Evolutionary conservation across 2,113 vertebrate genomes (phyloP).

Genomic region (Ginglymostoma cirratum): DNA sequence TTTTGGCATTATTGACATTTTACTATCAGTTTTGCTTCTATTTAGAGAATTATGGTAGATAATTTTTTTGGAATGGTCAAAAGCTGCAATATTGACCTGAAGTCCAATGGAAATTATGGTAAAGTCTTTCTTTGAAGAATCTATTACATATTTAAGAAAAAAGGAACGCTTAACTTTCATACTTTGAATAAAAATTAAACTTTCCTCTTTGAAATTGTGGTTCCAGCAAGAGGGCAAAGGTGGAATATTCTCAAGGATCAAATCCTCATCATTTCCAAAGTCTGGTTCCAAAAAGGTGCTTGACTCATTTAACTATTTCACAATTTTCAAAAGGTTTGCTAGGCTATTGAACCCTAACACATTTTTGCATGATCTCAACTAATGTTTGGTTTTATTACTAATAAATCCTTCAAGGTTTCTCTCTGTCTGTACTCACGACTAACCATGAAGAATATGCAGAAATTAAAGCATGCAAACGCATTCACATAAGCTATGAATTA

Average conservation of each 20-base stretch:
- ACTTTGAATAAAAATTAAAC: slow-evolving; percentile 41
- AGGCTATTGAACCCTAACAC: slow-evolving; percentile 26
- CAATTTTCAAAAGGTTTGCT: slow-evolving; percentile 17
- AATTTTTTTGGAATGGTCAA: background rate
- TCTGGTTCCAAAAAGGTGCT: slow-evolving; percentile 78
- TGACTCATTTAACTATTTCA: slow-evolving; percentile 39
- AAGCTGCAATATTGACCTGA: background rate
- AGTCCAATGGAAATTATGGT: background rate
- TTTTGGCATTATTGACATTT: background rate
- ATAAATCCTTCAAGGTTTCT: background rate
- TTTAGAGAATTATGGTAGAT: slow-evolving; percentile 1
- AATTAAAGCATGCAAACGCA: slow-evolving; percentile 8
- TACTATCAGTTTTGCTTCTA: background rate
- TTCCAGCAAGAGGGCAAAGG: slow-evolving; percentile 70
- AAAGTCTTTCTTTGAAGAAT: background rate
- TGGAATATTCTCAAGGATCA: slow-evolving; percentile 78
- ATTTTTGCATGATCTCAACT: slow-evolving; percentile 23
- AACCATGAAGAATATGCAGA: slow-evolving; percentile 17
- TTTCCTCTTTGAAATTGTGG: slow-evolving; percentile 68
- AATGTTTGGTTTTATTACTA: slow-evolving; percentile 19
- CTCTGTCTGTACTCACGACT: slow-evolving; percentile 10
- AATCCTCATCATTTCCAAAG: slow-evolving; percentile 74
- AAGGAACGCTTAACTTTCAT: background rate
- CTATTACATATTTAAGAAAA: background rate
- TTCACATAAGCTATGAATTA: background rate